Evolutionary conservation across 1,140 invertebrate genomes (phyloP), one percentile per base, ranked within the genome.

Genomic region (Polypedilum pembai): DNA sequence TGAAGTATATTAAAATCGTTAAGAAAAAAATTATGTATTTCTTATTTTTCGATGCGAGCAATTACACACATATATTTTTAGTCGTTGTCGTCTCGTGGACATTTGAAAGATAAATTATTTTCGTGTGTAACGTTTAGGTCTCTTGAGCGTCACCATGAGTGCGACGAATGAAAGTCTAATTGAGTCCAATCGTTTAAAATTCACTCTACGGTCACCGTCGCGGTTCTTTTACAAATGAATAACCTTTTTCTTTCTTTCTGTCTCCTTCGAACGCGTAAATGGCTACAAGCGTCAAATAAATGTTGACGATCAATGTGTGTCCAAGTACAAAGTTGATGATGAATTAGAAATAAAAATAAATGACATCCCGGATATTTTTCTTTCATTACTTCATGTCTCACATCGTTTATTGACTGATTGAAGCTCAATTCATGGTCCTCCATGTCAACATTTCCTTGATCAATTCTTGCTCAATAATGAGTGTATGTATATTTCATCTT

Each of bases 321-420:
- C n/a, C 45, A 56, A 56, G 45, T 56, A 56, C 45, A 56, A 33
- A n/a, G 45, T 33, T 56, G 45, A 56, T 56, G 45, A 56, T 56
- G 45, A n/a, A 33, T 33, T 33, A 33, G 24, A 33, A 56, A 56
- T 56, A 56, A 56, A 69, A 69, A 18, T 69, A 69, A 69, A 69
- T 69, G 65, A 69, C 65, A 69, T 69, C 65, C 65, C 65, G 65
- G 65, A 69, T 69, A 69, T 69, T 69, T 69, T 69, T 69, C 7
- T 66, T 33, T 33, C 24, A 33, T 33, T 33, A 33, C 45, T 56
- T 56, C 45, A 56, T 56, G 45, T 56, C 45, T 56, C 45, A 56
- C 45, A 33, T 33, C 24, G 45, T n/a, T 56, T 56, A 56, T 56
- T 56, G 45, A 56, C 45, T 56, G 45, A 56, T 56, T 56, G 45